phyloP scores from a whole-genome alignment of 2,113 vertebrate species.

The Oceanites oceanicus region DNA sequence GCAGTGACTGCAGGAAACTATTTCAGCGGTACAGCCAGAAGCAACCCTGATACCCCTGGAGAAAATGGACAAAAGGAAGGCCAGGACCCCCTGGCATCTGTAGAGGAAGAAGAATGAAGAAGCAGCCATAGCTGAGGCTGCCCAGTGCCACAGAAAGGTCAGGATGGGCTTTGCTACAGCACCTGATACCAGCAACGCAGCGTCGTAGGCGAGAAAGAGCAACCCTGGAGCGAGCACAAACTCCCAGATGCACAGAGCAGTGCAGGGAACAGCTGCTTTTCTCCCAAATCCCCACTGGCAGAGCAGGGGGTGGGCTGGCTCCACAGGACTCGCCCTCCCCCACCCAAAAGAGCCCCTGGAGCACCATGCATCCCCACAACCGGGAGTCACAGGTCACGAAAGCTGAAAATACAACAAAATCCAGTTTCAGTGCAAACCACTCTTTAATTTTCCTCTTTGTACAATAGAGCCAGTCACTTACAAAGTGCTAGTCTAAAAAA shows the following conservation, averaged over 20 bases:
- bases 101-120: not conserved
- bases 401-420: not conserved
- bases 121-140: not conserved
- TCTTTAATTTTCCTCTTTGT: conserved; percentile 66
- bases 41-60: not conserved
- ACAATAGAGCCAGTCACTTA: conserved; percentile 68
- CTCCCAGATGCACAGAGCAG: not conserved
- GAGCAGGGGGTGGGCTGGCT: not conserved
- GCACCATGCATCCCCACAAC: not conserved
- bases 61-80: not conserved
- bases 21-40: not conserved
- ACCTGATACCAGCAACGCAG: not conserved
- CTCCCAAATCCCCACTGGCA: not conserved
- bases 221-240: not conserved
- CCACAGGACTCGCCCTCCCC: not conserved
- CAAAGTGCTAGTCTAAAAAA: conserved; percentile 69
- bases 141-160: not conserved
- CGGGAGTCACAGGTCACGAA: not conserved
- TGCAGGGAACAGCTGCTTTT: not conserved
- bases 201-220: not conserved
- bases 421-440: conserved; percentile 66
- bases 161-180: not conserved
- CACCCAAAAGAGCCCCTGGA: not conserved
- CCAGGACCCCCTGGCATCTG: fast-evolving
- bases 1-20: not conserved